These are phyloP conservation scores for Cylloceria caligata DNA, from an alignment of 2,888 invertebrate species.

Conservation along the genomic window DNA sequence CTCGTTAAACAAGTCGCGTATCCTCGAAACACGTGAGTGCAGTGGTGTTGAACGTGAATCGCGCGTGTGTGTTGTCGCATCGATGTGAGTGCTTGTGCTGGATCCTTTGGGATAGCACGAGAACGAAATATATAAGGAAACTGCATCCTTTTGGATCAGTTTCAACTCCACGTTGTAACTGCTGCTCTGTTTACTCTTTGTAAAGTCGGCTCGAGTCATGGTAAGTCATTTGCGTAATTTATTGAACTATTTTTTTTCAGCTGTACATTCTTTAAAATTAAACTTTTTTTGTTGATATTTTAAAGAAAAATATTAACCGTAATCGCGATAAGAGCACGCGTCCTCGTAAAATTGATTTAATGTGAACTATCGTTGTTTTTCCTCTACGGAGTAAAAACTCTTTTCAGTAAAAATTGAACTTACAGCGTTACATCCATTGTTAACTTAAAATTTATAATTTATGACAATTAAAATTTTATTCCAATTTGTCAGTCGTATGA, in stretches of 20 bases:
- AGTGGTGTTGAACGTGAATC: conserved; percentile 17
- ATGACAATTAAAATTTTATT: no score
- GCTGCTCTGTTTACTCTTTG: conserved; percentile 39
- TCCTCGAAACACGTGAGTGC: background rate
- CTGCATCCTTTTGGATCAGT: conserved; percentile 15
- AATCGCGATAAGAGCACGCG: no score
- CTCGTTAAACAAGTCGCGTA: background rate
- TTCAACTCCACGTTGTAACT: conserved; percentile 24
- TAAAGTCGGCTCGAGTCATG: conserved; percentile 60
- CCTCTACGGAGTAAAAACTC: no score
- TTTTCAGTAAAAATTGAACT: no score
- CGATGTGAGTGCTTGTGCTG: conserved; percentile 23
- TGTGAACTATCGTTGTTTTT: no score
- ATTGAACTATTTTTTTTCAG: background rate
- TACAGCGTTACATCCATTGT: no score
- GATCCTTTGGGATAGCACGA: conserved; percentile 6
- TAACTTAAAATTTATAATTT: no score
- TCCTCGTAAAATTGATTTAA: no score
- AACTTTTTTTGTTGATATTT: background rate
- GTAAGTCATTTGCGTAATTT: conserved; percentile 52
- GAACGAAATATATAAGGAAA: conserved; percentile 10
- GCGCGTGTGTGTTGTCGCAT: conserved; percentile 43
- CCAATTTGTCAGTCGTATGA: background rate
- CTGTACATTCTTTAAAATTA: background rate
- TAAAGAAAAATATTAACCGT: background rate